phyloP scores from a whole-genome alignment of 2,888 invertebrate genomes.

The Amphipyra berbera region DNA sequence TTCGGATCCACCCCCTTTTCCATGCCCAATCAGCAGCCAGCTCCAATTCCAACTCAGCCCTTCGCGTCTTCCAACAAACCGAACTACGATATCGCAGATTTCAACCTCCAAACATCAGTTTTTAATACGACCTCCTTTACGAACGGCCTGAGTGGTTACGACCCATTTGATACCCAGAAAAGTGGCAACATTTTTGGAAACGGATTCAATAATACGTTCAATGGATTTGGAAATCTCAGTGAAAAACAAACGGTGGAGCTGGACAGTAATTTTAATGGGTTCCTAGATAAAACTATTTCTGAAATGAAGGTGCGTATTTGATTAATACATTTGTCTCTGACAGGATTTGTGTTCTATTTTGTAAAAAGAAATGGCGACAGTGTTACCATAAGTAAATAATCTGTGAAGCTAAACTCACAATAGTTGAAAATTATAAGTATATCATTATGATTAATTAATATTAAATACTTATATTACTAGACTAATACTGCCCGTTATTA shows the following conservation, averaged over 20 bases:
- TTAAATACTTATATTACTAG: too few relatives aligned
- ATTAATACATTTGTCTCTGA: conserved; percentile 2
- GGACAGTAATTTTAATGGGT: conserved; percentile 92
- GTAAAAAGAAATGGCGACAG: background rate
- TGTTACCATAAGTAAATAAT: conserved; percentile 2
- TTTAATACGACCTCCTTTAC: conserved; percentile 80
- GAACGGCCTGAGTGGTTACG: conserved; percentile 88
- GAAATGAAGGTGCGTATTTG: conserved; percentile 94
- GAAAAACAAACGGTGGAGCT: conserved; percentile 85
- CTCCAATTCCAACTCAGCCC: conserved; percentile 50
- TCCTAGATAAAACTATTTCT: conserved; percentile 94
- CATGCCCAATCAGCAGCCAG: conserved; percentile 68
- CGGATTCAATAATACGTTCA: conserved; percentile 79
- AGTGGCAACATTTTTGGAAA: conserved; percentile 82
- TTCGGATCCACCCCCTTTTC: conserved; percentile 95
- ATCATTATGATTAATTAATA: too few relatives aligned
- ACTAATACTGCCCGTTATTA: too few relatives aligned
- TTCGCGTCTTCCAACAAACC: conserved; percentile 70
- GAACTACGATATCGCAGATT: conserved; percentile 86
- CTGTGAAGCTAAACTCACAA: too few relatives aligned
- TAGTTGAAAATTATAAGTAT: too few relatives aligned
- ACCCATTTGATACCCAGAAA: conserved; percentile 96
- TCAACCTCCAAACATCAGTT: conserved; percentile 84
- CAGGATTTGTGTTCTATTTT: background rate
- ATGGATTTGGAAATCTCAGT: conserved; percentile 85